Evolutionary conservation across 2,888 invertebrate genomes (phyloP), one percentile per base, ranked within the genome.

Genomic region (Amiota minor): DNA sequence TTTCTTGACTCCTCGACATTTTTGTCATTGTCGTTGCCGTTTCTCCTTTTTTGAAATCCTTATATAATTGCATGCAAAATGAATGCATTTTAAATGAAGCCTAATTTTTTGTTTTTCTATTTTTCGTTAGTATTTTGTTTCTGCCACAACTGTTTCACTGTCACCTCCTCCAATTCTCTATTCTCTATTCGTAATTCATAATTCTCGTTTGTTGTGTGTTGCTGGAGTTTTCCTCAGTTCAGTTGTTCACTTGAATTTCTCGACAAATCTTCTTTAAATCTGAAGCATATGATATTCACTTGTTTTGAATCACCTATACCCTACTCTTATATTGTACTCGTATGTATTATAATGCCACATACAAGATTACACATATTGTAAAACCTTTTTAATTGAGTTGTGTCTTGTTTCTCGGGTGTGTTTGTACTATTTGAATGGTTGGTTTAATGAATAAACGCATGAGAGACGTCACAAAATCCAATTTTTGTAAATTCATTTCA

Each of bases 51-150:
- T 82, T 72, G 49, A 75, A 82, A 72, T 78, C 78, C 75, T 69
- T 70, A 75, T 45, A 74, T 69, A 45, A 72, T 71, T 74, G 67
- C 75, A 62, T 67, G 80, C 83, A 81, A 80, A 74, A 85, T 85
- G 79, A 80, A 85, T 85, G 85, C 77, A 83, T 84, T 80, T 77
- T 76, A 83, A 78, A 81, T 86, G 75, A 76, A 83, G 76, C 50
- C 67, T 53, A 68, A 68, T 68, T 53, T 14, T 67, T 67, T 67
- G 67, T 68, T 68, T 68, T 23, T 14, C 14, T 45, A 45, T n/a
- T 62, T 62, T 23, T 62, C n/a, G 62, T 53, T 68, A 20, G 45
- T 20, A 50, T 68, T 50, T 47, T 47, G 35, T 50, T 68, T 59
- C 23, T 50, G 20, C 23, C 50, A 50, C 23, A 53, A 14, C 53